Evolutionary conservation across 1,140 invertebrate genomes (phyloP), one percentile per base, ranked within the genome.

Genomic region (Aphelinus certus): DNA sequence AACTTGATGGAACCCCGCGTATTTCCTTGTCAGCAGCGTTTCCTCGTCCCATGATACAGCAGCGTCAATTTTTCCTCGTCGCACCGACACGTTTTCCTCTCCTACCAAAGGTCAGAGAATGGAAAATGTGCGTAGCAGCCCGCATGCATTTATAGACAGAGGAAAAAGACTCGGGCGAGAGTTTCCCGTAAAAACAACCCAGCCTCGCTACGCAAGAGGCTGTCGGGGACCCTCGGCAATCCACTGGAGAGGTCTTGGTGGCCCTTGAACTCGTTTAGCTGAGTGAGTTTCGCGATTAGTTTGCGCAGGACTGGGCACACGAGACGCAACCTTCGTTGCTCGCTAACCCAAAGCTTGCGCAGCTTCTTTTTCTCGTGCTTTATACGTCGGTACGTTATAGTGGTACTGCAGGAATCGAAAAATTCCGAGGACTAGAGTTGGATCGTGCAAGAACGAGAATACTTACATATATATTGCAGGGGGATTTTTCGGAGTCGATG

Each of bases 141-240:
- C 26, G 26, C 26, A 26, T 26, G 26, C 26, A 26, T 26, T 26
- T 26, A 26, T 26, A 26, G 26, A 5, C 3, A 1, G 26, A 42
- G 58, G 58, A 60, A 60, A 60, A 45, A 45, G n/a, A 60, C 58
- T 71, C 55, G 5, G 47, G 45, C 1, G 60, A 79, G 26, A 82
- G 80, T 47, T 81, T 81, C 73, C 75, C 70, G 64, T 51, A 58
- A 57, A 71, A 76, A 58, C 7, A 53, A n/a, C 7, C 42, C 47
- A 65, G 57, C 5, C 2, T 26, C 10, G n/a, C 26, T 26, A 26
- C 46, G 62, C 48, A 10, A 3, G 51, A 58, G 67, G 76, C 80
- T 81, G 81, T 83, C 82, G 48, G 47, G 26, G 79, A 81, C 79
- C 81, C 77, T 80, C 81, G 73, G 72, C 76, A 68, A 69, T 46